Conservation (phyloP, 2,113 vertebrate genomes). For the Sceloporus tristichus region DNA sequence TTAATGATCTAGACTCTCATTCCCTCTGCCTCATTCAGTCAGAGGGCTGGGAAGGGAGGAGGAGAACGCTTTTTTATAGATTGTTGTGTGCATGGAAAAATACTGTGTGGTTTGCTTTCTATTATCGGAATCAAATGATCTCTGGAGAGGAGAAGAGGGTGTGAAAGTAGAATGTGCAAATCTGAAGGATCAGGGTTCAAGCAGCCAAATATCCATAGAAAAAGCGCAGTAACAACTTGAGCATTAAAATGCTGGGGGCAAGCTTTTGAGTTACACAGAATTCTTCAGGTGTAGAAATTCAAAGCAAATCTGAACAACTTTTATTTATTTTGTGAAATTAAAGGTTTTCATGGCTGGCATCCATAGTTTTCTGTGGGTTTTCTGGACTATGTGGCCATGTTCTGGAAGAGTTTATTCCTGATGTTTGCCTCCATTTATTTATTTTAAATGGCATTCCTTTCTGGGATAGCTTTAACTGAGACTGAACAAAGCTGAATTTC, state of each 20-base stretch:
- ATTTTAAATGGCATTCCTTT: not conserved
- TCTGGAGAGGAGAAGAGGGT: not conserved
- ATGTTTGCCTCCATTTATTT: not conserved
- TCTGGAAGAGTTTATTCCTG: too few species aligned
- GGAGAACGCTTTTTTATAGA: slow-evolving; percentile 57
- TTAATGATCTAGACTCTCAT: slow-evolving; percentile 39
- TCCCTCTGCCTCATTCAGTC: not conserved
- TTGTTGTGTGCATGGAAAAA: slow-evolving; percentile 57
- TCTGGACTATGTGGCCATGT: too few species aligned
- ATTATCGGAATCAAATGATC: slow-evolving; percentile 1
- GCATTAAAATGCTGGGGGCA: not conserved
- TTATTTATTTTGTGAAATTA: too few species aligned
- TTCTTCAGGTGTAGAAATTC: not conserved
- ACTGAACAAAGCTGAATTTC: not conserved
- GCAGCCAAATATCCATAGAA: not conserved
- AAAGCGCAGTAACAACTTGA: not conserved
- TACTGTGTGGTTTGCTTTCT: slow-evolving; percentile 43
- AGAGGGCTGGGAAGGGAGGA: slow-evolving; percentile 1
- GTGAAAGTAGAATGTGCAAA: not conserved
- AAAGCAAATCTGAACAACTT: not conserved
- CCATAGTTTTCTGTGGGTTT: too few species aligned
- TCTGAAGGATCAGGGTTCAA: slow-evolving; percentile 4
- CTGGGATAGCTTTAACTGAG: not conserved
- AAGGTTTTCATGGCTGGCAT: too few species aligned
- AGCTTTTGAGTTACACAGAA: slow-evolving; percentile 3